These are phyloP conservation scores for Eustalomyia histrio DNA, from an alignment of 2,888 invertebrate species.

Conservation along the genomic window DNA sequence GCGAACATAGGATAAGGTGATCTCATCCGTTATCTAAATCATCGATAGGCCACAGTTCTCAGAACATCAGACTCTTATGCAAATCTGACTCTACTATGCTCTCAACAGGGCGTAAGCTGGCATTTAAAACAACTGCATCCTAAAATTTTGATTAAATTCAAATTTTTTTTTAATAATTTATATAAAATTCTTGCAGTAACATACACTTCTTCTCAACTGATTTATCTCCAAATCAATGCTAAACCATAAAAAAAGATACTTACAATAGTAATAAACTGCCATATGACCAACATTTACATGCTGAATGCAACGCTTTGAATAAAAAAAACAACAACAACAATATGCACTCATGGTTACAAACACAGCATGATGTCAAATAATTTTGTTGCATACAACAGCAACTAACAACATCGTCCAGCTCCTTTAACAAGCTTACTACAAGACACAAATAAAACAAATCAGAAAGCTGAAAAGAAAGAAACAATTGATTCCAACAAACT, in stretches of 20 bases:
- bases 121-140: not conserved
- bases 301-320: slow-evolving; percentile 32
- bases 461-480: slow-evolving; percentile 24
- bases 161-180: not conserved
- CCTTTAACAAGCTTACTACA: slow-evolving; percentile 43
- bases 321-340: slow-evolving; percentile 16
- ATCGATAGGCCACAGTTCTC: no score
- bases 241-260: slow-evolving; percentile 12
- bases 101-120: no score
- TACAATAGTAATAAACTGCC: slow-evolving; percentile 26
- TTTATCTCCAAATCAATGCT: slow-evolving; percentile 39
- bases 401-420: slow-evolving; percentile 33
- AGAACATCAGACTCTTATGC: no score
- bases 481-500: slow-evolving; percentile 58
- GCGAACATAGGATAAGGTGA: no score
- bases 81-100: no score
- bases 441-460: slow-evolving; percentile 18
- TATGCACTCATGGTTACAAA: slow-evolving; percentile 36
- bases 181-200: not conserved
- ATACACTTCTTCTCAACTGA: slow-evolving; percentile 32
- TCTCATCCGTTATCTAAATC: no score
- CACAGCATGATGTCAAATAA: slow-evolving; percentile 76
- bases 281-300: slow-evolving; percentile 43
- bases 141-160: not conserved
- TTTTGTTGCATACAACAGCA: slow-evolving; percentile 54